phyloP scores from a whole-genome alignment of 2,888 invertebrate species.

The Allophyes oxyacanthae region DNA sequence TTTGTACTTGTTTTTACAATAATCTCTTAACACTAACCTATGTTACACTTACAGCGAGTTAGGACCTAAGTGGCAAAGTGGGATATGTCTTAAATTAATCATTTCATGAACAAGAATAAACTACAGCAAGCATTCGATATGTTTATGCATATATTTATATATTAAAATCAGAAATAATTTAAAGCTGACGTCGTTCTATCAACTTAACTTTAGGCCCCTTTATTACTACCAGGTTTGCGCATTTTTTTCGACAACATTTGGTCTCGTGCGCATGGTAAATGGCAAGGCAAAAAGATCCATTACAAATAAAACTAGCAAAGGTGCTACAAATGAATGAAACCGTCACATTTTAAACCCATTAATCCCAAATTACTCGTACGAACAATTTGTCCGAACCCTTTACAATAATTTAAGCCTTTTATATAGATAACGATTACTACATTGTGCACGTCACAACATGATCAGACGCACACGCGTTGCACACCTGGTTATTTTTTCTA shows the following conservation, averaged over 20 bases:
- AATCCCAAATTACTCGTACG: conserved; percentile 70
- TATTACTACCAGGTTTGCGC: conserved; percentile 47
- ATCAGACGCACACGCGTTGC: conserved; percentile 59
- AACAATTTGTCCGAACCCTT: conserved; percentile 72
- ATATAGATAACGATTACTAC: conserved; percentile 61
- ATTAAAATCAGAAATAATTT: conserved; percentile 72
- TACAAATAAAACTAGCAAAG: conserved; percentile 70
- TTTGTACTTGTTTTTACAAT: conserved; percentile 67
- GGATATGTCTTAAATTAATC: conserved; percentile 80
- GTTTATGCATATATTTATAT: conserved; percentile 62
- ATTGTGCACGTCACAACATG: conserved; percentile 73
- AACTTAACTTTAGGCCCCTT: conserved; percentile 58
- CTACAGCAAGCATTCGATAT: conserved; percentile 65
- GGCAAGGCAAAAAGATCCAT: conserved; percentile 59
- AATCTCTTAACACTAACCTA: conserved; percentile 52
- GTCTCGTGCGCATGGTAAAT: conserved; percentile 30
- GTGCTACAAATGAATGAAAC: conserved; percentile 69
- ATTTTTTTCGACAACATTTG: conserved; percentile 34
- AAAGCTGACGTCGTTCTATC: conserved; percentile 73
- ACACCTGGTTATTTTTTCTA: conserved; percentile 70
- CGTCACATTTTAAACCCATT: conserved; percentile 74
- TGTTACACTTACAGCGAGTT: conserved; percentile 52
- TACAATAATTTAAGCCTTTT: conserved; percentile 70
- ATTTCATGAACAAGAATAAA: conserved; percentile 63
- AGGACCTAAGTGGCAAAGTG: conserved; percentile 80